These are phyloP conservation scores for Cherax quadricarinatus DNA, from an alignment of 1,140 invertebrate genomes.

Conservation along the genomic window DNA sequence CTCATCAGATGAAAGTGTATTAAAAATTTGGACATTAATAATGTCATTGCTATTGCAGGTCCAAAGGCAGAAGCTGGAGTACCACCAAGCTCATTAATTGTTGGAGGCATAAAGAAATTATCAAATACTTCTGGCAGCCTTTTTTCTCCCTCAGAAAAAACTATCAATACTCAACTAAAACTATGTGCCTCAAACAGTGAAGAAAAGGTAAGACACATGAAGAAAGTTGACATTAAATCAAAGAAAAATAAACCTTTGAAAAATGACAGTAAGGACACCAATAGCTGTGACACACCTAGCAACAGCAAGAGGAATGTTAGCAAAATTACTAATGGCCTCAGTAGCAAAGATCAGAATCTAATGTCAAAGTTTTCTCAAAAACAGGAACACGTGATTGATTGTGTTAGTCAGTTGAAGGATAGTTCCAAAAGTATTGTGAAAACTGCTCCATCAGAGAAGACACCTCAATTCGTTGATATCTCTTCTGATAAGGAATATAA, in stretches of 20 bases:
- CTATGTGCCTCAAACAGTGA: not conserved
- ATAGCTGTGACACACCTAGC: not conserved
- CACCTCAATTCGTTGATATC: too few species aligned
- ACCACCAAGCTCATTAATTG: slow-evolving; percentile 42
- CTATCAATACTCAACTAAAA: not conserved
- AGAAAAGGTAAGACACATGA: not conserved
- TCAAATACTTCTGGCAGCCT: not conserved
- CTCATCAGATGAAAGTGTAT: too few species aligned
- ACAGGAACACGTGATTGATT: not conserved
- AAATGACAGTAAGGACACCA: not conserved
- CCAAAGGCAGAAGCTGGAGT: slow-evolving; percentile 67
- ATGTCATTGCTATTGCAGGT: slow-evolving; percentile 44
- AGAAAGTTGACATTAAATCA: not conserved
- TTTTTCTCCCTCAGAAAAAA: too few species aligned
- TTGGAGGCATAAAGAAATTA: slow-evolving; percentile 46
- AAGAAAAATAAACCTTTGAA: not conserved
- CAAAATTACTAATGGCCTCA: not conserved
- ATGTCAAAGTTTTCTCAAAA: not conserved
- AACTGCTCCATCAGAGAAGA: not conserved
- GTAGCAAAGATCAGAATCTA: not conserved
- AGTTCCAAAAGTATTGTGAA: not conserved
- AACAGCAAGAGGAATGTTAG: not conserved
- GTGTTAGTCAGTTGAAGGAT: not conserved
- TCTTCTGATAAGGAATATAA: not conserved
- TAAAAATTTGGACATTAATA: not conserved